phyloP scores from a whole-genome alignment of 1,140 invertebrate species.

The Parapsyche elsis region DNA sequence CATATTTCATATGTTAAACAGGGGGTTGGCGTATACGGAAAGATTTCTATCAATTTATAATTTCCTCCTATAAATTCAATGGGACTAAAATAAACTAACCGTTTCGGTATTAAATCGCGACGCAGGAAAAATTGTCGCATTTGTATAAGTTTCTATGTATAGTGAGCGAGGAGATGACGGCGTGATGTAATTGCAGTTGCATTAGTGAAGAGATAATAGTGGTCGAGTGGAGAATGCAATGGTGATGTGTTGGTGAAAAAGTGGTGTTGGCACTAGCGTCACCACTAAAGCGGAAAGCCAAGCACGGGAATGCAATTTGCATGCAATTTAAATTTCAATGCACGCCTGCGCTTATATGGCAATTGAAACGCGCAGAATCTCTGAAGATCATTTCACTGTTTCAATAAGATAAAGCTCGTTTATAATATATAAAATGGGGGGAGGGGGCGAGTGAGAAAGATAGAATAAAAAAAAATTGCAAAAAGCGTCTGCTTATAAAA shows the following conservation, averaged over 20 bases:
- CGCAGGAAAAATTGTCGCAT: neutral
- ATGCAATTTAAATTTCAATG: constrained; percentile 46
- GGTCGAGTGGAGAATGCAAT: constrained; percentile 23
- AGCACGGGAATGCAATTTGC: constrained; percentile 45
- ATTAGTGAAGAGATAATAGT: constrained; percentile 44
- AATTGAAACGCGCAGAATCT: constrained; percentile 22
- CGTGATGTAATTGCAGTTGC: constrained; percentile 41
- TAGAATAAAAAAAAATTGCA: neutral
- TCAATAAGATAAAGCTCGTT: constrained; percentile 7
- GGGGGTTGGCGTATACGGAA: neutral
- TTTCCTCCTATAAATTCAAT: too few species aligned
- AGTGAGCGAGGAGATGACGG: neutral
- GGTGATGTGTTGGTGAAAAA: constrained; percentile 22
- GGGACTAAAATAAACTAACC: too few species aligned
- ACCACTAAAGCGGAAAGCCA: constrained; percentile 35
- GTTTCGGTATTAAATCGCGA: too few species aligned
- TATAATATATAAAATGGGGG: neutral
- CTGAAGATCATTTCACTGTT: constrained; percentile 23
- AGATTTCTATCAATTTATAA: neutral
- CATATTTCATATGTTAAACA: constrained; percentile 33
- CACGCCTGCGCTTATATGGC: constrained; percentile 19
- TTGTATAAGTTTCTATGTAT: neutral
- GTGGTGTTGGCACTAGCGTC: constrained; percentile 37
- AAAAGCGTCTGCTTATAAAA: neutral
- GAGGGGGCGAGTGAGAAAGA: neutral